phyloP scores from a whole-genome alignment of 2,888 invertebrate species.

The Rhamphomyia laevipes region DNA sequence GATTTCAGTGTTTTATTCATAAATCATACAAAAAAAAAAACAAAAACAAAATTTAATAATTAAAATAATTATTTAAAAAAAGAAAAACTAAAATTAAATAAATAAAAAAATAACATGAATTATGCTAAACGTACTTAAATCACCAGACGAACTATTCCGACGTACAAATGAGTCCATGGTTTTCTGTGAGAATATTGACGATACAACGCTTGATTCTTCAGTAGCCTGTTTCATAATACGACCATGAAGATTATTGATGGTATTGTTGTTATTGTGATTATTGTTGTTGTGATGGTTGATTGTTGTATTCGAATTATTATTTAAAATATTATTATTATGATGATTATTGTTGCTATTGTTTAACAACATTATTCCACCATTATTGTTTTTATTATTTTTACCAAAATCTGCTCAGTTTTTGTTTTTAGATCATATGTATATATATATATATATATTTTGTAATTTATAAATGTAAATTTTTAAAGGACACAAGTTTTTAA shows the following conservation, averaged over 20 bases:
- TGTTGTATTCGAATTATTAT: slow-evolving; percentile 7
- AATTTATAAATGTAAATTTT: background rate
- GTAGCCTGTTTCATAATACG: slow-evolving; percentile 8
- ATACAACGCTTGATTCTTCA: slow-evolving; percentile 10
- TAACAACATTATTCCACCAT: no score
- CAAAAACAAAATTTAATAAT: background rate
- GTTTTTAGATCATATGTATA: background rate
- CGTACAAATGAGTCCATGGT: slow-evolving; percentile 53
- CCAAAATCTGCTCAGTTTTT: slow-evolving; percentile 9
- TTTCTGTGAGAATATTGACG: slow-evolving; percentile 25
- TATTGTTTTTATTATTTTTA: slow-evolving; percentile 7
- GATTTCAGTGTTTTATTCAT: no score
- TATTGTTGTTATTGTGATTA: slow-evolving; percentile 3
- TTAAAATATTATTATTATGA: background rate
- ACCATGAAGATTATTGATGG: slow-evolving; percentile 7
- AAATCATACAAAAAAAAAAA: background rate
- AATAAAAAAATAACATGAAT: no score
- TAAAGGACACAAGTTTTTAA: no score
- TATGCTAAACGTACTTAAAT: slow-evolving; percentile 48
- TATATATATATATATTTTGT: background rate
- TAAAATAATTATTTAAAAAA: background rate
- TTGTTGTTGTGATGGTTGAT: slow-evolving; percentile 2
- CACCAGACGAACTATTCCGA: slow-evolving; percentile 59
- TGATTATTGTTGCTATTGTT: slow-evolving; percentile 7
- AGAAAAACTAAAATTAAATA: background rate